These are phyloP conservation scores for Drosophila bipectinata DNA, from an alignment of 1,140 invertebrate species.

Conservation along the genomic window DNA sequence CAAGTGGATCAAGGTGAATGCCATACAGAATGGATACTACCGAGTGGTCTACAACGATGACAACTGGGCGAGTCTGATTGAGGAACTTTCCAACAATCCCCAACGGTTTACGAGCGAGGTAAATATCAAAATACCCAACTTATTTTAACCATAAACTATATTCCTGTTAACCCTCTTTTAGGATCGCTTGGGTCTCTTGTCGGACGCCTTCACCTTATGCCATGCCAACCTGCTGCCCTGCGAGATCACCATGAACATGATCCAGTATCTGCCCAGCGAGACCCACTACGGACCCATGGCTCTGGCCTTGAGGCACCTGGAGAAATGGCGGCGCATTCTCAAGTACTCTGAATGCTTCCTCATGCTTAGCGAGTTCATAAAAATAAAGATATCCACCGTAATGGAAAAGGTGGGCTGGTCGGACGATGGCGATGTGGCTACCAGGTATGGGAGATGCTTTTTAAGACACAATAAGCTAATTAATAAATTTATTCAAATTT, in stretches of 20 bases:
- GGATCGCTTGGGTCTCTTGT: constrained; percentile 89
- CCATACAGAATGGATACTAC: constrained; percentile 94
- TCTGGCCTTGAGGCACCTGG: constrained; percentile 88
- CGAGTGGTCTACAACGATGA: constrained; percentile 92
- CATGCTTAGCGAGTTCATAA: constrained; percentile 87
- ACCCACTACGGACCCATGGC: constrained; percentile 90
- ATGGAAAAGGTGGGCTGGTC: constrained; percentile 88
- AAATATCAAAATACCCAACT: too few relatives aligned
- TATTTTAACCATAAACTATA: not conserved
- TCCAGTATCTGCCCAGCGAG: constrained; percentile 89
- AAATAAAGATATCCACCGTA: constrained; percentile 86
- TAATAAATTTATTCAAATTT: not conserved
- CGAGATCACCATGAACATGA: constrained; percentile 88
- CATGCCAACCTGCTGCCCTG: constrained; percentile 89
- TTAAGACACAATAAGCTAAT: too few relatives aligned
- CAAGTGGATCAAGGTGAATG: constrained; percentile 93
- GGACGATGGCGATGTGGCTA: constrained; percentile 88
- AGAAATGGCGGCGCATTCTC: constrained; percentile 88
- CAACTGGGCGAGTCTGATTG: constrained; percentile 90
- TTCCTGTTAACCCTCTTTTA: constrained; percentile 42
- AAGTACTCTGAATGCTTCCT: constrained; percentile 88
- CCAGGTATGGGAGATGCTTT: constrained; percentile 84
- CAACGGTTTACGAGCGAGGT: constrained; percentile 86
- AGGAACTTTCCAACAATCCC: constrained; percentile 88
- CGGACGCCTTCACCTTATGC: constrained; percentile 90